phyloP scores from a whole-genome alignment of 2,888 invertebrate species.

The Amphipoea lucens region DNA sequence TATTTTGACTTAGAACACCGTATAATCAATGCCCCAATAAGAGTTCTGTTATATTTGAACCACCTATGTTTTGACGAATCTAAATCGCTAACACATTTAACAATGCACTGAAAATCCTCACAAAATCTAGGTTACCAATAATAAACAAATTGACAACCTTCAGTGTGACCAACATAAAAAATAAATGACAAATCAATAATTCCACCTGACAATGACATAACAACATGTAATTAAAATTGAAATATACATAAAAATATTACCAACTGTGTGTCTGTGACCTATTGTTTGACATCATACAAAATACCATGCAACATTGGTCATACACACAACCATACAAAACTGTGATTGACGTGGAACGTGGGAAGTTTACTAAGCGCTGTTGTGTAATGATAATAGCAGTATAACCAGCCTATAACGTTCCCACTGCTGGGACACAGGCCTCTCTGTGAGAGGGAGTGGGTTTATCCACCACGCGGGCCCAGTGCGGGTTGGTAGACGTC shows the following conservation, averaged over 20 bases:
- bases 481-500: neutral
- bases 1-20: neutral
- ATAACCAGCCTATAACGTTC: neutral
- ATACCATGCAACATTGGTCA: constrained; percentile 23
- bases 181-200: constrained; percentile 15
- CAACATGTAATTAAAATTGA: constrained; percentile 7
- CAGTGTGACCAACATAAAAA: neutral
- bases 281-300: constrained; percentile 31
- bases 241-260: constrained; percentile 5
- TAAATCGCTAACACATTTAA: neutral
- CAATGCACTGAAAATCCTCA: neutral
- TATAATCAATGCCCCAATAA: neutral
- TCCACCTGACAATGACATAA: constrained; percentile 15
- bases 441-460: neutral
- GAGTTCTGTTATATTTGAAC: too few species aligned
- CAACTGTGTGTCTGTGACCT: constrained; percentile 14
- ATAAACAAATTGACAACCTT: neutral
- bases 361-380: constrained; percentile 11
- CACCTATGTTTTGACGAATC: too few species aligned
- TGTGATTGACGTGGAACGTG: constrained; percentile 33
- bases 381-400: constrained; percentile 14
- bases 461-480: neutral
- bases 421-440: neutral
- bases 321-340: constrained; percentile 12
- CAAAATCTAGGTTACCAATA: neutral